Base-by-base conservation (phyloP, 2,113 vertebrate genomes). In the Calyptommatus sinebrachiatus region DNA sequence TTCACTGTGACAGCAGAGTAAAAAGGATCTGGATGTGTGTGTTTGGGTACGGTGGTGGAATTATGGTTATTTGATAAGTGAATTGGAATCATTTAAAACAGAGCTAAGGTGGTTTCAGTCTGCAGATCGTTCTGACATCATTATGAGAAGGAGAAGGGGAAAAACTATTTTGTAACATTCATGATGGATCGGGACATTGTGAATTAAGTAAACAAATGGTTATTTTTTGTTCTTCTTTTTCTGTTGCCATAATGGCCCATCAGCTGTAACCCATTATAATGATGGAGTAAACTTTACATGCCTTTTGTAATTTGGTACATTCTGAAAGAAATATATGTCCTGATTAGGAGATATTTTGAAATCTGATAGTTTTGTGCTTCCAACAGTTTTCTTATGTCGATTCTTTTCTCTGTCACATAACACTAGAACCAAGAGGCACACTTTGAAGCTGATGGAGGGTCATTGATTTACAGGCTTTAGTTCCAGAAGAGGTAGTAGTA, bases 1-100 rank as follows among this genome's bases (percentile, higher is more conserved):
- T 99, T 99, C 97, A 97, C 93, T 92, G 91, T 97, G 97, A 97
- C 88, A 95, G 95, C 90, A 88, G 91, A 97, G 95, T 14, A 18
- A 18, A 96, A 97, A 96, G 97, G 95, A 96, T 96, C 90, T 88
- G 91, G 93, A 94, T 95, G 94, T 96, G 93, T 94, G 91, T 93
- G 83, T 57, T 89, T 85, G 84, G 88, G 89, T 92, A 91, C 90
- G 88, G 88, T 90, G 91, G 89, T 91, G 88, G 91, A 88, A 0
- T 87, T 77, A 8, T 72, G 92, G 82, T 91, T 88, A 76, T 82
- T 83, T 93, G 88, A 87, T 65, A 77, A 83, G 50, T 91, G 89
- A 91, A 93, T 94, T 92, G 85, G 86, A 86, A 91, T 93, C 81
- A 76, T 53, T 92, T 76, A 70, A 80, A 94, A 91, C 83, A 71